Evolutionary conservation across 2,888 invertebrate genomes (phyloP).

Genomic region (Colostygia pectinataria): DNA sequence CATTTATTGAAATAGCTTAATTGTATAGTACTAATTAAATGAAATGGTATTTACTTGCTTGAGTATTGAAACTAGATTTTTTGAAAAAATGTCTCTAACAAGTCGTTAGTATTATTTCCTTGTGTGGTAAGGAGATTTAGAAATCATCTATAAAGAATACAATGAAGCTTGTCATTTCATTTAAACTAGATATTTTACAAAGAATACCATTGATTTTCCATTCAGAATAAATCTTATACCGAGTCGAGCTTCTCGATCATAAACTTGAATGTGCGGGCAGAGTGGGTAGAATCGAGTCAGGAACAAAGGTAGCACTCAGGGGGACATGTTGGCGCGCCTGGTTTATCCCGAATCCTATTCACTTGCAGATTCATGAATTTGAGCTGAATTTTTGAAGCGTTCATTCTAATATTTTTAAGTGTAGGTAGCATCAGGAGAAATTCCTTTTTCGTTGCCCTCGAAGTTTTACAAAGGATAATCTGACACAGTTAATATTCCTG

Average conservation of each 20-base stretch:
- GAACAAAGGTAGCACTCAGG: constrained; percentile 39
- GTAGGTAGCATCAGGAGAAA: constrained; percentile 10
- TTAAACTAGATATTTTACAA: constrained; percentile 16
- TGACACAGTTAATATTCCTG: constrained; percentile 12
- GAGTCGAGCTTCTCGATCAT: constrained; percentile 29
- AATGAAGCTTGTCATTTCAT: constrained; percentile 18
- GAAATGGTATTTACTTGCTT: no score
- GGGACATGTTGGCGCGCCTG: constrained; percentile 41
- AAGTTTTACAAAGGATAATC: constrained; percentile 19
- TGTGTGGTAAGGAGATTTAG: background rate
- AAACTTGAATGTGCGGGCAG: constrained; percentile 28
- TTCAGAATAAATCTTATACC: constrained; percentile 28
- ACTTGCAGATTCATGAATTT: constrained; percentile 33
- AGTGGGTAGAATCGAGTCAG: constrained; percentile 33
- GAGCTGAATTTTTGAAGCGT: constrained; percentile 30
- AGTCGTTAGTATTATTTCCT: no score
- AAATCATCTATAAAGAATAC: no score
- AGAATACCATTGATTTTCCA: constrained; percentile 26
- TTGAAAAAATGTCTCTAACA: no score
- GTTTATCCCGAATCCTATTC: constrained; percentile 36
- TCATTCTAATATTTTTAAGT: constrained; percentile 32
- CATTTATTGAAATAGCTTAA: no score
- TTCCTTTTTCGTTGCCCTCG: constrained; percentile 15
- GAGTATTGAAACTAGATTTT: no score
- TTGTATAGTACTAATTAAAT: no score